A percentile compares a stretch with the other conserved stretches of the same genome.
Conservation (phyloP, 2,888 invertebrate species). For the Tigriopus californicus region DNA sequence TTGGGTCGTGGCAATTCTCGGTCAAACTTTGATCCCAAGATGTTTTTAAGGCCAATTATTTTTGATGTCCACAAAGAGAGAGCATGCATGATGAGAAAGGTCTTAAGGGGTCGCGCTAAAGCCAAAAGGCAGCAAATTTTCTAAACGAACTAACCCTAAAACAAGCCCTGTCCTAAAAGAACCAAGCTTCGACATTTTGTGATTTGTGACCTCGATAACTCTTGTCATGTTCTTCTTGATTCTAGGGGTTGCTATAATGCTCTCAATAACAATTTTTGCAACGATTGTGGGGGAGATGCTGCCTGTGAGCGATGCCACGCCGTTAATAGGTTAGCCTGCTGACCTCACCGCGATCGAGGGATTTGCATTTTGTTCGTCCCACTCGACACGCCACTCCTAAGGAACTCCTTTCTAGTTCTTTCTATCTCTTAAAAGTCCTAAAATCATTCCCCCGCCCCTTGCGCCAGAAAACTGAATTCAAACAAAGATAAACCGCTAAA, state of each 20-base stretch:
- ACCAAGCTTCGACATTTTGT: neutral
- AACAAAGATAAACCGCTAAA: too few species aligned
- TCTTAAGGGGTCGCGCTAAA: neutral
- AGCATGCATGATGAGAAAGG: neutral
- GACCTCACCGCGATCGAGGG: too few species aligned
- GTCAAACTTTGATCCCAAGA: too few species aligned
- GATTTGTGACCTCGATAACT: neutral
- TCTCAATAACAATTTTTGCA: constrained; percentile 36
- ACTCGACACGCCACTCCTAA: too few species aligned
- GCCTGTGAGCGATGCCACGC: constrained; percentile 37
- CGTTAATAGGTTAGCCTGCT: constrained; percentile 32
- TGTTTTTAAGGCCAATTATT: too few species aligned
- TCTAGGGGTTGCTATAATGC: constrained; percentile 32
- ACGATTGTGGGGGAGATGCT: constrained; percentile 36
- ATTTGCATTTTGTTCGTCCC: too few species aligned
- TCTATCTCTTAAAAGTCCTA: too few species aligned
- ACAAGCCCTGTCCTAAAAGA: neutral
- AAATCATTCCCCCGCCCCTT: too few species aligned
- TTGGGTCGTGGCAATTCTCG: too few species aligned
- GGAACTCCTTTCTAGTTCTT: too few species aligned
- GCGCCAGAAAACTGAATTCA: too few species aligned
- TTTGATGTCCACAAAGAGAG: too few species aligned
- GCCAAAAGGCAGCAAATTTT: neutral
- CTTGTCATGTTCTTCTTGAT: neutral
- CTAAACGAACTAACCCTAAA: neutral